A percentile compares a stretch with the other conserved stretches of the same genome.
phyloP scores from a whole-genome alignment of 2,797 vertebrate genomes.

The Myotis myotis region DNA sequence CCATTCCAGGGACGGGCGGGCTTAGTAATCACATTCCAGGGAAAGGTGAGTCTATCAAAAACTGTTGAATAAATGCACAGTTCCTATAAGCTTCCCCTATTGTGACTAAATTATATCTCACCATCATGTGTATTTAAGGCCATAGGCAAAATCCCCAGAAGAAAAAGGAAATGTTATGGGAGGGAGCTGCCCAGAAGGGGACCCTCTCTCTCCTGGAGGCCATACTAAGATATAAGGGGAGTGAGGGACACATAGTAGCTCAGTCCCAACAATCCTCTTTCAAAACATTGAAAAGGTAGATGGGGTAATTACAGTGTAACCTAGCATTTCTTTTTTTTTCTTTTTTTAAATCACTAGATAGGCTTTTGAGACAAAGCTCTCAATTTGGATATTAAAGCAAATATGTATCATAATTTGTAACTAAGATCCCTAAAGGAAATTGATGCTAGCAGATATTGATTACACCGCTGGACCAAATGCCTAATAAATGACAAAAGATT shows the following conservation, averaged over 20 bases:
- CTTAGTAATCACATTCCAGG: too few species aligned
- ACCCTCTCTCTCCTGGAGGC: background rate
- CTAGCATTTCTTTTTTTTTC: background rate
- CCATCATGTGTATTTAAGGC: background rate
- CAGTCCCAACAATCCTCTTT: background rate
- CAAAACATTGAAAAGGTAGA: background rate
- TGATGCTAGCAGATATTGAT: background rate
- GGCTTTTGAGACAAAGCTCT: background rate
- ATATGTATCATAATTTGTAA: background rate
- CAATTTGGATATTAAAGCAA: background rate
- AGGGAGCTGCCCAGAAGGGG: background rate
- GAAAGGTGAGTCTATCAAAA: too few species aligned
- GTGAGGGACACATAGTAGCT: background rate
- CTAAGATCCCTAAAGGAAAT: conserved; percentile 16
- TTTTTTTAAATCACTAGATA: background rate
- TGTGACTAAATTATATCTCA: background rate
- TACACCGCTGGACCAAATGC: background rate
- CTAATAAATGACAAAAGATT: background rate
- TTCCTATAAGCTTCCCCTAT: background rate
- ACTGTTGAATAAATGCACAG: background rate
- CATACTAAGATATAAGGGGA: background rate
- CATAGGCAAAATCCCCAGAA: background rate
- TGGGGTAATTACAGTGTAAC: background rate
- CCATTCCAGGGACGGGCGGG: too few species aligned
- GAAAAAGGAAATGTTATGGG: background rate